These are phyloP conservation scores for Prionailurus bengalensis DNA, from an alignment of 2,113 vertebrate genomes.

Conservation along the genomic window DNA sequence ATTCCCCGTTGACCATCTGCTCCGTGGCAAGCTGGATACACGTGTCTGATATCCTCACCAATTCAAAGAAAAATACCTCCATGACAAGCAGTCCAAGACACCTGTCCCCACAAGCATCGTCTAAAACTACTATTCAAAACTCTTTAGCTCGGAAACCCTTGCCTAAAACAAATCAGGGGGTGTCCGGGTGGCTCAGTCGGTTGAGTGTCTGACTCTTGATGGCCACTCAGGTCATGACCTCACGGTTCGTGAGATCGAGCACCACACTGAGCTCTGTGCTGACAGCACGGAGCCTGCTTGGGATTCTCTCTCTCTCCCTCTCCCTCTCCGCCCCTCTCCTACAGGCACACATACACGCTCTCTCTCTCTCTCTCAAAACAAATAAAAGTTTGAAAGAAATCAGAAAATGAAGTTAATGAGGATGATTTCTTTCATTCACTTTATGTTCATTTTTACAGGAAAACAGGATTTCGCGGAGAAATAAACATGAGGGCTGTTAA, in stretches of 20 bases:
- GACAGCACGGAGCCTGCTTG: no score
- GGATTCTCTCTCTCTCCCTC: no score
- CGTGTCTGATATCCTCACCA: background rate
- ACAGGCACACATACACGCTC: no score
- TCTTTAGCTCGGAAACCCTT: background rate
- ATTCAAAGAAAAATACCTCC: background rate
- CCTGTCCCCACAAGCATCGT: background rate
- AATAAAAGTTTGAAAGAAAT: background rate
- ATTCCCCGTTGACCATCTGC: rapidly evolving
- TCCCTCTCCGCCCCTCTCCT: no score
- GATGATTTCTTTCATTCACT: background rate
- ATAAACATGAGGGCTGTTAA: background rate
- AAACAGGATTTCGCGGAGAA: background rate
- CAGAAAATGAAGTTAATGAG: background rate
- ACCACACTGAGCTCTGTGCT: no score
- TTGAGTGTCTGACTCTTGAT: no score
- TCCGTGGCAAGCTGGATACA: rapidly evolving
- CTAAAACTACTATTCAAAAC: background rate
- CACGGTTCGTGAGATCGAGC: no score
- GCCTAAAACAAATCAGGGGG: background rate
- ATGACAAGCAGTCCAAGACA: background rate
- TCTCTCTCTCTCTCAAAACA: no score
- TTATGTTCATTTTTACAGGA: background rate
- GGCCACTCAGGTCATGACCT: no score
- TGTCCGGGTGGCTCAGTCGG: no score